Base-by-base conservation (phyloP, 2,113 vertebrate genomes). In the Butorides virescens region DNA sequence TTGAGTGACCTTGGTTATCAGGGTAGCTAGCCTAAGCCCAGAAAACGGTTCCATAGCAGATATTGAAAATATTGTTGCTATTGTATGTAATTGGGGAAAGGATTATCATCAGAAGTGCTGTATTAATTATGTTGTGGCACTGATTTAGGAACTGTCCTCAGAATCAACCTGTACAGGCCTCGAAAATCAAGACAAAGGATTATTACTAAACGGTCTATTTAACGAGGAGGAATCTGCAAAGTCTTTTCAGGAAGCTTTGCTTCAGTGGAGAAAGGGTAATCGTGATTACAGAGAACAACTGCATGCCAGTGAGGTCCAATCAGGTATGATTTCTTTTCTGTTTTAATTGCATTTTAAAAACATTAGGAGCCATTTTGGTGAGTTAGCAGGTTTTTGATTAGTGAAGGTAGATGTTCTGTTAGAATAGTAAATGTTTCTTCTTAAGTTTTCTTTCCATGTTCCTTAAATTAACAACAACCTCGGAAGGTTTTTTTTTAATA, bases 201-300 rank as follows among this genome's bases (percentile, higher is more conserved):
- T 91, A 32, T 95, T 99, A 53, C 90, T 98, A 32, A 95, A 92
- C 59, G 99, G 97, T 70, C 72, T 67, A 12, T 99, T 98, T 83
- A 94, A 98, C 92, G 98, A 99, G 90, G 98, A 98, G 50, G 97
- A 98, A 82, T 99, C 99, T 49, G 94, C 98, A 4, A 96, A 92
- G 65, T 97, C 96, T 83, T 99, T 99, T 95, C 98, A 98, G 95
- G 97, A 99, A 65, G 98, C 96, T 72, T 91, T 99, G 79, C 96
- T 86, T 70, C 97, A 98, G 0, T 98, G 99, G 99, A 98, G 98
- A 92, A 93, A 71, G 88, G 76, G 90, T 39, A 78, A 53, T 49
- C 5, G 15, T 29, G 76, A 42, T 34, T 39, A 47, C n/a, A 80
- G 75, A 27, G 56, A 62, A 25, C 39, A 94, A 10, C 94, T 66